These are phyloP conservation scores for Saccostrea echinata DNA, from an alignment of 1,140 invertebrate genomes.

Conservation along the genomic window DNA sequence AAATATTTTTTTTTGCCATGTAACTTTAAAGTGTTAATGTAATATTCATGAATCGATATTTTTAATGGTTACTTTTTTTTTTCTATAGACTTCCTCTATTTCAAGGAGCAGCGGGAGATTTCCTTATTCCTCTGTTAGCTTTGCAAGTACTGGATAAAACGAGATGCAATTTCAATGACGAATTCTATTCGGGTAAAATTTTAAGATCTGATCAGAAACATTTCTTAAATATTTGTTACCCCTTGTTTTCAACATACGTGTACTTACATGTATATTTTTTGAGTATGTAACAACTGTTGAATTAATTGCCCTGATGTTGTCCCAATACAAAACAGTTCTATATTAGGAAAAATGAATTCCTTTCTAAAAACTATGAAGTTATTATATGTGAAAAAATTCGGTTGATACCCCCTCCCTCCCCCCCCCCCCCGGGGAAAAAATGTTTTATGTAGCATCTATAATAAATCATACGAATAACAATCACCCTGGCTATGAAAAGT, in stretches of 20 bases:
- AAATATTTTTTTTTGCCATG: too few relatives aligned
- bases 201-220: neutral
- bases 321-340: too few relatives aligned
- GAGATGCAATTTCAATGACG: conserved; percentile 54
- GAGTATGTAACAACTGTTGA: too few relatives aligned
- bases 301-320: too few relatives aligned
- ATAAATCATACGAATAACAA: neutral
- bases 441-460: neutral
- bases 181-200: neutral
- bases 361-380: too few relatives aligned
- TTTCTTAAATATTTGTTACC: neutral
- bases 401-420: too few relatives aligned
- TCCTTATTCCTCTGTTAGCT: conserved; percentile 65
- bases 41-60: neutral
- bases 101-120: conserved; percentile 65
- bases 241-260: neutral
- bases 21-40: neutral
- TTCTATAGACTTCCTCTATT: conserved; percentile 65
- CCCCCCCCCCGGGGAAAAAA: neutral
- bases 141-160: conserved; percentile 61
- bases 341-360: too few relatives aligned
- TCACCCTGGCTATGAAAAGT: neutral
- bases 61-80: neutral
- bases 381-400: too few relatives aligned
- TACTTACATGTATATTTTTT: too few relatives aligned